A percentile compares a stretch with the other conserved stretches of the same genome.
phyloP scores from a whole-genome alignment of 2,113 vertebrate species.

The Urocynchramus pylzowi region DNA sequence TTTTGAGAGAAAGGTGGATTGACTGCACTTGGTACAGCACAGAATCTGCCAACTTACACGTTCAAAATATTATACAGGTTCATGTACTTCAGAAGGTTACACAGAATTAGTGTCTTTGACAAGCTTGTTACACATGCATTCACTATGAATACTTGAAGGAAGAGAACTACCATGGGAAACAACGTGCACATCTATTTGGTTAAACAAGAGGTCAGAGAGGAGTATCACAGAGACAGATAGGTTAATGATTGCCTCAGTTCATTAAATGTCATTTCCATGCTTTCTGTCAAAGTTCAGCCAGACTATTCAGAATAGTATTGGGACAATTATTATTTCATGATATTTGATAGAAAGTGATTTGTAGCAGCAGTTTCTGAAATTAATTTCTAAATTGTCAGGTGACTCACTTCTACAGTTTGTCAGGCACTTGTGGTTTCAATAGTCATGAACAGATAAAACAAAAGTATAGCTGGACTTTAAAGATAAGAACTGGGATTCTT shows the following conservation, averaged over 20 bases:
- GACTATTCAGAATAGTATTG: not conserved
- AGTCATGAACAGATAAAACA: not conserved
- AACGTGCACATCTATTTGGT: not conserved
- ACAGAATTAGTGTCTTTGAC: not conserved
- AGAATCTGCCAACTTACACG: not conserved
- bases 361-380: not conserved
- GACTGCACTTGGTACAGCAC: not conserved
- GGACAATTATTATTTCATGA: not conserved
- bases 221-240: not conserved
- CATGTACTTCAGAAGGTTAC: not conserved
- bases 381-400: not conserved
- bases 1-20: not conserved
- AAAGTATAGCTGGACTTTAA: not conserved
- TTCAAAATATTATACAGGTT: not conserved
- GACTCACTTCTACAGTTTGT: not conserved
- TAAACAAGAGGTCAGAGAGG: not conserved
- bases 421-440: not conserved
- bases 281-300: slow-evolving; percentile 1
- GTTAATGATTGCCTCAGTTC: not conserved
- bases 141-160: not conserved
- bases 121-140: not conserved
- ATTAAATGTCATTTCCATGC: not conserved
- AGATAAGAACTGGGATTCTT: not conserved
- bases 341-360: not conserved
- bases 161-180: not conserved